Percentiles rank a stretch among this genome's conserved stretches.
phyloP scores from a whole-genome alignment of 1,140 invertebrate genomes.

The Danaus plexippus region DNA sequence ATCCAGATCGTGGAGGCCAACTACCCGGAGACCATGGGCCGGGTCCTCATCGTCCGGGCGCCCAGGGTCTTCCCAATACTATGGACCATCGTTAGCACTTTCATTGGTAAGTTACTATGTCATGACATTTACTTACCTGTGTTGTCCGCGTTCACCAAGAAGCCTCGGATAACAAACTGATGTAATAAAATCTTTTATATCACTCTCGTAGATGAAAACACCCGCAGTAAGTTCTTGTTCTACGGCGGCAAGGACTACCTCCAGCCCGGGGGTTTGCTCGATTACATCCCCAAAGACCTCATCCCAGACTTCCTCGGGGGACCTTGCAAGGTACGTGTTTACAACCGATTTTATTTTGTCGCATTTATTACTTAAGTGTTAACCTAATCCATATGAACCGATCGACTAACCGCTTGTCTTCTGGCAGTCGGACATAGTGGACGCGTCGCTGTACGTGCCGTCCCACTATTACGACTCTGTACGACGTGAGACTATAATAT shows the following conservation, averaged over 20 bases:
- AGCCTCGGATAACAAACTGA: not conserved
- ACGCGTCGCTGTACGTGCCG: slow-evolving; percentile 53
- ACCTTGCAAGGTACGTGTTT: slow-evolving; percentile 80
- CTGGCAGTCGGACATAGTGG: slow-evolving; percentile 57
- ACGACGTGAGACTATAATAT: slow-evolving; percentile 29
- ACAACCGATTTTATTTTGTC: slow-evolving; percentile 11
- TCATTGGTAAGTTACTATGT: slow-evolving; percentile 75
- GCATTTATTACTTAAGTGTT: slow-evolving; percentile 14
- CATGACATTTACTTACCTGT: too few species aligned
- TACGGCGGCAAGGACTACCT: slow-evolving; percentile 92
- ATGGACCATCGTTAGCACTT: slow-evolving; percentile 98
- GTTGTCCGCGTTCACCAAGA: too few species aligned
- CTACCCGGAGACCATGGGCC: slow-evolving; percentile 96
- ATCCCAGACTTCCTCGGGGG: slow-evolving; percentile 95
- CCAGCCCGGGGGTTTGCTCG: slow-evolving; percentile 83
- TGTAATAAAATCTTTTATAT: slow-evolving; percentile 28
- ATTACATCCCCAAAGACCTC: slow-evolving; percentile 89
- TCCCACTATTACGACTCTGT: slow-evolving; percentile 58
- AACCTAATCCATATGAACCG: slow-evolving; percentile 2
- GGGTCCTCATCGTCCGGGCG: slow-evolving; percentile 89
- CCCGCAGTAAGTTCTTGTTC: slow-evolving; percentile 94
- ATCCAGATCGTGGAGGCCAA: slow-evolving; percentile 96
- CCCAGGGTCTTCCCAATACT: slow-evolving; percentile 95
- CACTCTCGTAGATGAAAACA: slow-evolving; percentile 85
- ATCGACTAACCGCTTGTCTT: too few species aligned